Evolutionary conservation across 2,888 invertebrate species (phyloP), one percentile per base, ranked within the genome.

Genomic region (Andrena trimmerana): DNA sequence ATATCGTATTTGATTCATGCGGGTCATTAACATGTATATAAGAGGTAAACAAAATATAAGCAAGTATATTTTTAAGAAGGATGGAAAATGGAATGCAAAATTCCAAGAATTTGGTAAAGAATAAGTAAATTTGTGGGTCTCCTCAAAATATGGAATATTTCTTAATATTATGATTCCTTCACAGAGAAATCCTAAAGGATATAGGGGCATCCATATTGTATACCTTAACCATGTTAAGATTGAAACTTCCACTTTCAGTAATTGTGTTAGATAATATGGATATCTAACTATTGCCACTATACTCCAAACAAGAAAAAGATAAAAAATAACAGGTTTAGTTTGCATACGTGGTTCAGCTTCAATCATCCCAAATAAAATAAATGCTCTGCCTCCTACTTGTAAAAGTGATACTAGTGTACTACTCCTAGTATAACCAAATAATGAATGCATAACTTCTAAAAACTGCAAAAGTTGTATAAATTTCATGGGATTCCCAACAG

Each of bases 181-280:
- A 91, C 97, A 97, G 0, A 98, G 91, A 88, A 98, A 96, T 6
- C 99, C 99, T 54, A 98, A 92, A 0, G 99, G 99, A 94, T 99
- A 99, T 0, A 99, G 95, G 0, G 98, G 97, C 86, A 99, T 98
- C 99, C 99, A 99, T 75, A 98, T 95, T 0, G 98, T 97, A 94
- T 99, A 99, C 20, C 99, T 96, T 2, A 99, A 94, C 99, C 99
- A 99, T 0, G 98, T 99, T 8, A 99, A 94, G 2, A 97, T 90
- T 63, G 96, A 95, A 48, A 97, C 95, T 79, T 98, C 96, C 33
- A 96, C 96, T 78, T 97, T 96, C 90, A 98, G 96, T 0, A 98
- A 94, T 90, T 97, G 97, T 0, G 97, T 95, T 92, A 99, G 96
- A 94, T 99, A 99, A 94, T 97, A 99, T 0, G 99, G 99, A 94